Evolutionary conservation across 2,888 invertebrate species (phyloP).

Genomic region (Hydraecia micacea): DNA sequence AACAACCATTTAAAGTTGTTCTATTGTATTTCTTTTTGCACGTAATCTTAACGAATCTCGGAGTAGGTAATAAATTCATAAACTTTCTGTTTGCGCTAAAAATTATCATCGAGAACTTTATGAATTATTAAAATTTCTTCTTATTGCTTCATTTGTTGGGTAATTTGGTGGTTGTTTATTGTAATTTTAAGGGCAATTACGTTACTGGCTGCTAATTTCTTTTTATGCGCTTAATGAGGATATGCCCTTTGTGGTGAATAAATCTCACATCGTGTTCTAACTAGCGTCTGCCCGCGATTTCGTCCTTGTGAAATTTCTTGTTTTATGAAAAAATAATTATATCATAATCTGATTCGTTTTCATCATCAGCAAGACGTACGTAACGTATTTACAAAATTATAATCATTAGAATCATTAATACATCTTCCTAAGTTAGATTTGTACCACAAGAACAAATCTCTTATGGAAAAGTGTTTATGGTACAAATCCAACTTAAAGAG

Average conservation of each 20-base stretch:
- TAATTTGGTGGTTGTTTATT: slow-evolving; percentile 32
- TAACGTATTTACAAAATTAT: too few relatives aligned
- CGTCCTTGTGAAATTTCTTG: too few relatives aligned
- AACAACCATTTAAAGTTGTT: slow-evolving; percentile 30
- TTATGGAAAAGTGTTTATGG: too few relatives aligned
- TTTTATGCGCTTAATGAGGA: neutral
- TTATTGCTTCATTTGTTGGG: slow-evolving; percentile 59
- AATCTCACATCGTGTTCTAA: neutral
- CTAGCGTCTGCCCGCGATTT: neutral
- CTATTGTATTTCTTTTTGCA: slow-evolving; percentile 32
- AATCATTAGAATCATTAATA: too few relatives aligned
- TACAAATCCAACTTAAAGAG: too few relatives aligned
- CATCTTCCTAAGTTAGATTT: too few relatives aligned
- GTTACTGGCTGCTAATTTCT: neutral
- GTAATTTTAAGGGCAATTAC: neutral
- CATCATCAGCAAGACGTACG: too few relatives aligned
- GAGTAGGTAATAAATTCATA: slow-evolving; percentile 50
- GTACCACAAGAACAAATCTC: too few relatives aligned
- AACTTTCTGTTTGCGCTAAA: slow-evolving; percentile 56
- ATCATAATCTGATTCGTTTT: too few relatives aligned
- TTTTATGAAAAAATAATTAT: too few relatives aligned
- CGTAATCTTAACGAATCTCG: slow-evolving; percentile 49
- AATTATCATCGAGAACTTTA: slow-evolving; percentile 58
- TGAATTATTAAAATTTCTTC: slow-evolving; percentile 56
- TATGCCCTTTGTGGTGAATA: too few relatives aligned